Percentiles rank a stretch among this genome's conserved stretches.
Evolutionary conservation across 2,888 invertebrate genomes (phyloP).

Genomic region (Mamestra brassicae): DNA sequence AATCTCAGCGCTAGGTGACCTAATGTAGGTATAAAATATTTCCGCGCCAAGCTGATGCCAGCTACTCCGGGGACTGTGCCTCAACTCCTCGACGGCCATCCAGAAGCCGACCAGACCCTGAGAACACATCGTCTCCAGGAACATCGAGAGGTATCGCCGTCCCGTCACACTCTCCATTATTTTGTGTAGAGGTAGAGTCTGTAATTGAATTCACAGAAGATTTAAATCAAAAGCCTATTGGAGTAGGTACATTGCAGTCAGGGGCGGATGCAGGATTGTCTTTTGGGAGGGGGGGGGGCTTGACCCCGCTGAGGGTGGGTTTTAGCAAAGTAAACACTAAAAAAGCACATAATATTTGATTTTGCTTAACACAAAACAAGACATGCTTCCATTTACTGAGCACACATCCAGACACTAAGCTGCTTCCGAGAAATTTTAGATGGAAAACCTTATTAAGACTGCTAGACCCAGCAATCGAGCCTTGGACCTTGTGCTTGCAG

Average conservation of each 20-base stretch:
- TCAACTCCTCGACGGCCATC: conserved; percentile 96
- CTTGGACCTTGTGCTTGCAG: background rate
- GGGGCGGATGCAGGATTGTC: no score
- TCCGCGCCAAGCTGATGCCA: conserved; percentile 98
- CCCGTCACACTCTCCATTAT: conserved; percentile 95
- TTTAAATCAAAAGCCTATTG: background rate
- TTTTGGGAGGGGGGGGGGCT: no score
- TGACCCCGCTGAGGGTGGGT: no score
- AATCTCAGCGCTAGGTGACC: conserved; percentile 95
- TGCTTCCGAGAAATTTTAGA: background rate
- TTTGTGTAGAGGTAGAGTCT: conserved; percentile 93
- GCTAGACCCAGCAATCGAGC: background rate
- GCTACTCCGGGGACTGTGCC: conserved; percentile 93
- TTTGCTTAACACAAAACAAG: no score
- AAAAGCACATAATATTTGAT: no score
- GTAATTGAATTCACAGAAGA: conserved; percentile 61
- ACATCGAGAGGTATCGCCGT: conserved; percentile 95
- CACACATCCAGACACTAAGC: background rate
- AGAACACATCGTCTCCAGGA: conserved; percentile 95
- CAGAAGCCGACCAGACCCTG: conserved; percentile 97
- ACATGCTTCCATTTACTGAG: background rate
- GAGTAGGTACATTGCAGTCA: background rate
- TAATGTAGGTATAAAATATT: conserved; percentile 97
- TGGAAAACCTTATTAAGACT: background rate
- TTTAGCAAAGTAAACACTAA: no score